Percentiles rank a stretch among this genome's conserved stretches.
Conservation (phyloP, 2,797 vertebrate genomes). For the Hephaestus fuliginosus region DNA sequence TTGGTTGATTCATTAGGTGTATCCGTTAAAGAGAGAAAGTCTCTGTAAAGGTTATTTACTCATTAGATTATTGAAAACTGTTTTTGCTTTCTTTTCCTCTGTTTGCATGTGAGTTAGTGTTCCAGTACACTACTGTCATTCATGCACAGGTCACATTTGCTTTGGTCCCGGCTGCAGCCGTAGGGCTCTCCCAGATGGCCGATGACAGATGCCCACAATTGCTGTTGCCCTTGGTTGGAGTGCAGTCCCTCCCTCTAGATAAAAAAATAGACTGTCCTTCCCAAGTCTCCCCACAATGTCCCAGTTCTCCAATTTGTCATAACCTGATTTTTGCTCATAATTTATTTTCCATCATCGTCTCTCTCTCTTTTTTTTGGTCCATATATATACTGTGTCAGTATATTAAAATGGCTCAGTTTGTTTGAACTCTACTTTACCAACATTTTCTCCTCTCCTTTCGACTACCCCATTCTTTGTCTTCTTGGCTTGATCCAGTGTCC, state of each 20-base stretch:
- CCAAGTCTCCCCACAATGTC: constrained; percentile 20
- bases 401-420: constrained; percentile 17
- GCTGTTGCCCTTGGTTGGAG: constrained; percentile 77
- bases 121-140: constrained; percentile 54
- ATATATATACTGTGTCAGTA: background rate
- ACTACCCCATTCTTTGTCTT: constrained; percentile 28
- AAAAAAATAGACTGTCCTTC: constrained; percentile 38
- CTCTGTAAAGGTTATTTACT: background rate
- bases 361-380: background rate
- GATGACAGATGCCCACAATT: constrained; percentile 81
- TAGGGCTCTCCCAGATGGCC: constrained; percentile 78
- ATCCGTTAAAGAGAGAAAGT: background rate
- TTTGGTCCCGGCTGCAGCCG: constrained; percentile 65
- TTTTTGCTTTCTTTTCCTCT: background rate
- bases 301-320: constrained; percentile 48
- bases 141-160: constrained; percentile 73
- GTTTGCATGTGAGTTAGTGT: constrained; percentile 36
- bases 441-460: constrained; percentile 6
- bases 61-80: background rate
- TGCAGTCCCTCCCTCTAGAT: constrained; percentile 57
- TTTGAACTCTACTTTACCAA: constrained; percentile 6
- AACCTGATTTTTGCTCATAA: constrained; percentile 20
- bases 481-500: constrained; percentile 51
- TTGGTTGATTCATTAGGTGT: background rate
- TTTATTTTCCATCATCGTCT: constrained; percentile 28